These are phyloP conservation scores for Tachina lurida DNA, from an alignment of 2,888 invertebrate species.

Conservation along the genomic window DNA sequence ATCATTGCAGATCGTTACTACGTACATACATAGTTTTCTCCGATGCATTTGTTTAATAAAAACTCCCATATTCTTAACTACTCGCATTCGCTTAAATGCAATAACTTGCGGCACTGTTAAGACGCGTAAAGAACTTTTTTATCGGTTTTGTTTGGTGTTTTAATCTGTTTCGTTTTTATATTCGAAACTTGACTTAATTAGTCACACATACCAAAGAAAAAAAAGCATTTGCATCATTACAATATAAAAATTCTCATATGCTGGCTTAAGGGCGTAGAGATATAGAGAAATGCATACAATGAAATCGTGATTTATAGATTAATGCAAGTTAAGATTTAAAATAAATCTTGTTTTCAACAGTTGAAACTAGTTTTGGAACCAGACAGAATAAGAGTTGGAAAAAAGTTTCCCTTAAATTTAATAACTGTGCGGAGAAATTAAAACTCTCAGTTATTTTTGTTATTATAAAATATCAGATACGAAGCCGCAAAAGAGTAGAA, in stretches of 20 bases:
- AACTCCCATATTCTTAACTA: neutral
- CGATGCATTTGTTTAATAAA: neutral
- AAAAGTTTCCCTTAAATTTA: neutral
- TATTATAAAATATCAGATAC: conserved; percentile 4
- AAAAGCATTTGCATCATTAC: neutral
- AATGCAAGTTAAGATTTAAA: conserved; percentile 32
- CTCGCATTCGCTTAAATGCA: too few relatives aligned
- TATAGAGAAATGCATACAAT: conserved; percentile 9
- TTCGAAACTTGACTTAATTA: conserved; percentile 24
- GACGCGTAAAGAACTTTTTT: conserved; percentile 1
- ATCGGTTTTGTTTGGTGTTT: conserved; percentile 26
- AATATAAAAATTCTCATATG: neutral
- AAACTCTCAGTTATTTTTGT: conserved; percentile 12
- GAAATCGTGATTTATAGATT: conserved; percentile 61
- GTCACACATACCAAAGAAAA: conserved; percentile 31
- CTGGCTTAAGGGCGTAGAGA: conserved; percentile 47
- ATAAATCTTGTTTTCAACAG: conserved; percentile 53
- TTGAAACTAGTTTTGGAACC: conserved; percentile 59
- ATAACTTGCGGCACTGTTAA: neutral
- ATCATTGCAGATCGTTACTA: too few relatives aligned
- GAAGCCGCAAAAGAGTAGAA: conserved; percentile 29
- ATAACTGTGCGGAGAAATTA: neutral
- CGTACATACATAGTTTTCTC: too few relatives aligned
- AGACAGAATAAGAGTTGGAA: neutral
- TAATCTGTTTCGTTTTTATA: neutral